A percentile compares a stretch with the other conserved stretches of the same genome.
These are phyloP conservation scores for Nipponacmea schrenckii DNA, from an alignment of 2,888 invertebrate genomes.

Conservation along the genomic window DNA sequence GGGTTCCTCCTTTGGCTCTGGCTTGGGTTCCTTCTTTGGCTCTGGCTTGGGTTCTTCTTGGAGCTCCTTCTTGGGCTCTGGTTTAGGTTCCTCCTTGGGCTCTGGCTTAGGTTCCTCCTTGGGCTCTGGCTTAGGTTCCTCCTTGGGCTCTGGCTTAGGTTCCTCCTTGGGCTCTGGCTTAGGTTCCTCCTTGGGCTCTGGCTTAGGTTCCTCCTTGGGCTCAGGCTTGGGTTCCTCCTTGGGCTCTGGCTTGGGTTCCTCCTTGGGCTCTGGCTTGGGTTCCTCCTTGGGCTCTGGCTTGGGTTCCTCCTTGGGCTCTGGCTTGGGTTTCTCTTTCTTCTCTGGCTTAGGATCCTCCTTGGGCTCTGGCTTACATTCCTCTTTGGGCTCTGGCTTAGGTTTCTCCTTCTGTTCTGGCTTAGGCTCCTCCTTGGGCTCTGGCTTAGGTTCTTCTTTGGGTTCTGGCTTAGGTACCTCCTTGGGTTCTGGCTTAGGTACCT, in stretches of 20 bases:
- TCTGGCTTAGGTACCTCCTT: background rate
- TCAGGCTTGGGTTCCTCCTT: conserved; percentile 11
- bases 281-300: conserved; percentile 11
- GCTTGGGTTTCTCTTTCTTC: background rate
- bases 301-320: conserved; percentile 6
- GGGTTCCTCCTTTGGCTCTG: conserved; percentile 1
- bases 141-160: background rate
- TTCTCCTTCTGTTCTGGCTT: background rate
- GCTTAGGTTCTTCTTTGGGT: background rate
- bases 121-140: conserved; percentile 4
- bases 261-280: background rate
- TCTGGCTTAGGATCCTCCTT: background rate
- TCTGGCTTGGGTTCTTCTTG: background rate
- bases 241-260: conserved; percentile 7
- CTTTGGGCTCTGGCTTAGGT: background rate
- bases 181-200: background rate
- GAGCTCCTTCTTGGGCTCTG: conserved; percentile 6
- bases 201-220: background rate
- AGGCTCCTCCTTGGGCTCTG: too few relatives aligned
- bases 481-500: background rate
- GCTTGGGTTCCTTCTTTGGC: background rate
- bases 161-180: background rate
- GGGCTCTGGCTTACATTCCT: background rate
- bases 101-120: conserved; percentile 7
- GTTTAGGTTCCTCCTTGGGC: background rate